Conservation (phyloP, 2,113 vertebrate genomes). For the Vombatus ursinus region DNA sequence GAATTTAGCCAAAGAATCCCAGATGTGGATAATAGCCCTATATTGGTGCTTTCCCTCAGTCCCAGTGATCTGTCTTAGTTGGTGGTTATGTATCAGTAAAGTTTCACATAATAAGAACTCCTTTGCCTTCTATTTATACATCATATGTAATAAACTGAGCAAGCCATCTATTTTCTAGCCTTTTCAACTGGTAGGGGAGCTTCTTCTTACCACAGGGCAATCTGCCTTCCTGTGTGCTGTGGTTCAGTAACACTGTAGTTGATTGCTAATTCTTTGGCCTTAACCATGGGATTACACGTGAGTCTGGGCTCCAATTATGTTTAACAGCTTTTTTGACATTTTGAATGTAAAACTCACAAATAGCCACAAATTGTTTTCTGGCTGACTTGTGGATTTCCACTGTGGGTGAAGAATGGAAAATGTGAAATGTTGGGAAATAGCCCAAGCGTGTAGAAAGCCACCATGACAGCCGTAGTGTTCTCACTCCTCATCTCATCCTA, state of each 20-base stretch:
- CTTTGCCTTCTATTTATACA: slow-evolving; percentile 3
- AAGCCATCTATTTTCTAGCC: slow-evolving; percentile 54
- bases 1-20: not conserved
- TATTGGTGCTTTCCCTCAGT: not conserved
- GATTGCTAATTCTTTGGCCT: slow-evolving; percentile 68
- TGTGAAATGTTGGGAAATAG: slow-evolving; percentile 62
- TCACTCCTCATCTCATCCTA: not conserved
- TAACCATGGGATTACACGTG: slow-evolving; percentile 34
- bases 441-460: slow-evolving; percentile 57
- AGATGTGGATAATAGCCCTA: slow-evolving; percentile 2
- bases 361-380: slow-evolving; percentile 65
- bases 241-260: slow-evolving; percentile 23
- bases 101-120: slow-evolving; percentile 34
- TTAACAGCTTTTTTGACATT: slow-evolving; percentile 74
- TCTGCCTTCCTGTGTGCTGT: slow-evolving; percentile 45
- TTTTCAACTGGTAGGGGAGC: slow-evolving; percentile 57
- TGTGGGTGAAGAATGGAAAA: slow-evolving; percentile 57
- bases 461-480: slow-evolving; percentile 34
- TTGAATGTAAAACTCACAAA: slow-evolving; percentile 63
- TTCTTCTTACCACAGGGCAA: not conserved
- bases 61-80: not conserved
- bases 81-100: not conserved
- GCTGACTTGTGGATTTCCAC: slow-evolving; percentile 60
- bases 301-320: slow-evolving; percentile 56
- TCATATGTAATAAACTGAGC: slow-evolving; percentile 25